Conservation (phyloP, 1,140 invertebrate species). For the Mamestra configurata region DNA sequence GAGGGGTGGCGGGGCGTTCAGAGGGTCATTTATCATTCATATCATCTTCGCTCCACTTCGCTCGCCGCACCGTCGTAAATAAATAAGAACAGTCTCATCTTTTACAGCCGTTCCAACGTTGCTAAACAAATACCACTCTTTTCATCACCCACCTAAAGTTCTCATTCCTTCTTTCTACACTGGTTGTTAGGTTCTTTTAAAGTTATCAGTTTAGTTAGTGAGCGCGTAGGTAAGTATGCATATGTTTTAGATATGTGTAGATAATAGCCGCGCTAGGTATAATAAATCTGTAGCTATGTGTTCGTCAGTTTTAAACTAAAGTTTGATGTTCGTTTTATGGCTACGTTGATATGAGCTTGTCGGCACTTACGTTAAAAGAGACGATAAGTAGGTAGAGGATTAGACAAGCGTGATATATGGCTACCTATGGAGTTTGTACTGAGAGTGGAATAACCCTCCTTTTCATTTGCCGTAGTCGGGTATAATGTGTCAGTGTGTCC, state of each 20-base stretch:
- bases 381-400: background rate
- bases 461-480: too few relatives aligned
- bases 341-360: constrained; percentile 11
- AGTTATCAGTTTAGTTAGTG: constrained; percentile 63
- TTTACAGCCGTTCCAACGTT: constrained; percentile 77
- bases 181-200: constrained; percentile 62
- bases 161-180: background rate
- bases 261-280: constrained; percentile 68
- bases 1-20: constrained; percentile 66
- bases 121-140: constrained; percentile 37
- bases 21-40: constrained; percentile 88
- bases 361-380: constrained; percentile 27
- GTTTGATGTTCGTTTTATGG: constrained; percentile 42
- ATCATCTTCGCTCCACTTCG: constrained; percentile 88
- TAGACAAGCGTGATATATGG: background rate
- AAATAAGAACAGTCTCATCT: constrained; percentile 88
- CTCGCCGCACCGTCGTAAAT: constrained; percentile 87
- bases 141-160: background rate
- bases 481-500: too few relatives aligned
- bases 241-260: constrained; percentile 81
- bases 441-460: too few relatives aligned
- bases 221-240: constrained; percentile 81
- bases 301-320: constrained; percentile 71
- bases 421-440: background rate
- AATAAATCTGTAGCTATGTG: constrained; percentile 66